phyloP scores from a whole-genome alignment of 1,140 invertebrate genomes.

The Teleopsis dalmanni region DNA sequence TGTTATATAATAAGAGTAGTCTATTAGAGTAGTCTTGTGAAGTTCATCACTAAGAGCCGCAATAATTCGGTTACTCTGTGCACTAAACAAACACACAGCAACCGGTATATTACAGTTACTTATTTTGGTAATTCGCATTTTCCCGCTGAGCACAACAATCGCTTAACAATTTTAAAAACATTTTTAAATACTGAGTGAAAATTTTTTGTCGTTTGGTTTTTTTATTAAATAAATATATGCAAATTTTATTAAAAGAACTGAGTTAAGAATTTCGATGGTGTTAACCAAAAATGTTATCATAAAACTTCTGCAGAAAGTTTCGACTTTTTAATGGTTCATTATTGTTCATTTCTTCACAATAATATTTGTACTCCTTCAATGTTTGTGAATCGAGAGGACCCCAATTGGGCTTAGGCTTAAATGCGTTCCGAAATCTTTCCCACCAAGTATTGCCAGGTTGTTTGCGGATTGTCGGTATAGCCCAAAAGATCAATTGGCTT shows the following conservation, averaged over 20 bases:
- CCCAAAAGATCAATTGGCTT: conserved; percentile 53
- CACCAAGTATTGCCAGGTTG: conserved; percentile 30
- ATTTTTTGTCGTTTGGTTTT: background rate
- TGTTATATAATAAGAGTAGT: too few relatives aligned
- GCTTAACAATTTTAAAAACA: too few relatives aligned
- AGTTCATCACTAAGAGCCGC: too few relatives aligned
- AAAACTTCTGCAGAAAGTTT: conserved; percentile 35
- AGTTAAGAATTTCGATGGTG: background rate
- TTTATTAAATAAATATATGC: background rate
- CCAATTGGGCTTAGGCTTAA: conserved; percentile 49
- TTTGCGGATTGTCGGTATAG: conserved; percentile 35
- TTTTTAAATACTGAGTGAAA: too few relatives aligned
- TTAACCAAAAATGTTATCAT: conserved; percentile 43
- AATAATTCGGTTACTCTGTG: too few relatives aligned
- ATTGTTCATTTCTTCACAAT: conserved; percentile 21
- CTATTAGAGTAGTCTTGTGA: too few relatives aligned
- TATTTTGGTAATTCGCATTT: too few relatives aligned
- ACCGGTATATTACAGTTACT: too few relatives aligned
- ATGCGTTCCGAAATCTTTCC: conserved; percentile 45
- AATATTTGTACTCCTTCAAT: conserved; percentile 32
- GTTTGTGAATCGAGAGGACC: conserved; percentile 45
- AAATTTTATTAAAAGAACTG: background rate
- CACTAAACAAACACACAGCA: too few relatives aligned
- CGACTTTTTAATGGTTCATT: conserved; percentile 27
- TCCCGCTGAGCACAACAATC: too few relatives aligned